phyloP scores from a whole-genome alignment of 2,797 vertebrate species.

The Carduelis carduelis region DNA sequence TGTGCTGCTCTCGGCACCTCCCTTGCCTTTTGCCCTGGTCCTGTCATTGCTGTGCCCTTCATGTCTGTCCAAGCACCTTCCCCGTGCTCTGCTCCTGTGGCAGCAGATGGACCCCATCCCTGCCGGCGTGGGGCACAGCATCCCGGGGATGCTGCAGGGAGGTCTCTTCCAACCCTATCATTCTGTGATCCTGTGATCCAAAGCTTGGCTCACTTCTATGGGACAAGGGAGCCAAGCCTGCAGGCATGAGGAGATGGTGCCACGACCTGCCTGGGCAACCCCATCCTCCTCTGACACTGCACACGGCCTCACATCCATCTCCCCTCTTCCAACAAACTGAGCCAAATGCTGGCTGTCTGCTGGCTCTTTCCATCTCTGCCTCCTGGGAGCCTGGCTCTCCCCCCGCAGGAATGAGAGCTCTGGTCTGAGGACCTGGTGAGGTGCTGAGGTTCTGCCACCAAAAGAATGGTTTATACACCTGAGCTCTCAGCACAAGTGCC shows the following conservation, averaged over 20 bases:
- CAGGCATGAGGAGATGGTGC: fast-evolving
- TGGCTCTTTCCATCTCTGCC: neutral
- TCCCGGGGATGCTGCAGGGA: neutral
- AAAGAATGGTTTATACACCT: fast-evolving
- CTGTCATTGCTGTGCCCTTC: neutral
- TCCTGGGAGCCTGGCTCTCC: neutral
- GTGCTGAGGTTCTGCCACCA: neutral
- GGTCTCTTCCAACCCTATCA: neutral
- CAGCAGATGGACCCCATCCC: neutral
- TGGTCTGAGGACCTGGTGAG: neutral
- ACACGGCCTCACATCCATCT: fast-evolving
- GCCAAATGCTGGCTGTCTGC: fast-evolving
- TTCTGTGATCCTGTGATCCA: neutral
- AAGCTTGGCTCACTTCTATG: fast-evolving
- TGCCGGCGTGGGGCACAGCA: fast-evolving
- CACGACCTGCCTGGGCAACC: fast-evolving
- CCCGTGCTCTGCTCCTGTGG: fast-evolving
- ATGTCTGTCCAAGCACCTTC: fast-evolving
- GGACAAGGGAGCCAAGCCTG: neutral
- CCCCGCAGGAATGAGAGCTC: fast-evolving
- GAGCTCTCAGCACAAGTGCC: neutral
- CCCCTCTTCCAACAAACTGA: fast-evolving
- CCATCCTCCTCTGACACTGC: neutral
- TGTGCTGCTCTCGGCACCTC: fast-evolving
- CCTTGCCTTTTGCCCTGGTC: fast-evolving